These are phyloP conservation scores for Pheosia tremula DNA, from an alignment of 2,888 invertebrate species.

Conservation along the genomic window DNA sequence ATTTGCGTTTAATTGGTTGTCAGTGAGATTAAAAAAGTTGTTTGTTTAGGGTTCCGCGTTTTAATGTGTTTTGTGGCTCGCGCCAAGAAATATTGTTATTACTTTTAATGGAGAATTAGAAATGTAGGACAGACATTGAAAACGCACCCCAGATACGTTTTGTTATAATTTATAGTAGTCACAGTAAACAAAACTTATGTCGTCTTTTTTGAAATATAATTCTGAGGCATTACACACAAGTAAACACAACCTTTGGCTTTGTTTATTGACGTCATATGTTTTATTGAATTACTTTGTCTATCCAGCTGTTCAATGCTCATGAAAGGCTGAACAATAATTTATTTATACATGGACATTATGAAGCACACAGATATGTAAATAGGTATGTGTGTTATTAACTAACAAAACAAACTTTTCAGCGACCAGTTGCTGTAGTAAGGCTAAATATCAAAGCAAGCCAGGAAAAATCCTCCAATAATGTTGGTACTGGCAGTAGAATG, in stretches of 20 bases:
- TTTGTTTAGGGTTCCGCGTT: not conserved
- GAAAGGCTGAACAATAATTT: not conserved
- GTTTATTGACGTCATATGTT: not conserved
- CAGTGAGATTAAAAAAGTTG: conserved; percentile 6
- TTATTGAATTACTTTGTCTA: not conserved
- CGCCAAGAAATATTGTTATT: conserved; percentile 2
- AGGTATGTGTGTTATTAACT: too few relatives aligned
- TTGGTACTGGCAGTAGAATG: too few relatives aligned
- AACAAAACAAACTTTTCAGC: too few relatives aligned
- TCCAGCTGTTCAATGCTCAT: not conserved
- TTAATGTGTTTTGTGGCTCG: not conserved
- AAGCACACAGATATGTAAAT: not conserved
- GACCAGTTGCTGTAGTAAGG: too few relatives aligned
- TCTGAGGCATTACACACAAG: not conserved
- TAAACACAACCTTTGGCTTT: not conserved
- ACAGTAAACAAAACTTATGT: not conserved
- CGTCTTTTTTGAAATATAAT: not conserved
- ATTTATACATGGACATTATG: not conserved
- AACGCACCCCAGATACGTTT: not conserved
- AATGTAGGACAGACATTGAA: not conserved
- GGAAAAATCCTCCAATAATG: too few relatives aligned
- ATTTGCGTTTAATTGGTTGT: conserved; percentile 12
- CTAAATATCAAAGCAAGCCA: too few relatives aligned
- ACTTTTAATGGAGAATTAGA: not conserved
- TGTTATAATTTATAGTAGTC: not conserved